Conservation (phyloP, 1,140 invertebrate species). For the Halictus rubicundus region DNA sequence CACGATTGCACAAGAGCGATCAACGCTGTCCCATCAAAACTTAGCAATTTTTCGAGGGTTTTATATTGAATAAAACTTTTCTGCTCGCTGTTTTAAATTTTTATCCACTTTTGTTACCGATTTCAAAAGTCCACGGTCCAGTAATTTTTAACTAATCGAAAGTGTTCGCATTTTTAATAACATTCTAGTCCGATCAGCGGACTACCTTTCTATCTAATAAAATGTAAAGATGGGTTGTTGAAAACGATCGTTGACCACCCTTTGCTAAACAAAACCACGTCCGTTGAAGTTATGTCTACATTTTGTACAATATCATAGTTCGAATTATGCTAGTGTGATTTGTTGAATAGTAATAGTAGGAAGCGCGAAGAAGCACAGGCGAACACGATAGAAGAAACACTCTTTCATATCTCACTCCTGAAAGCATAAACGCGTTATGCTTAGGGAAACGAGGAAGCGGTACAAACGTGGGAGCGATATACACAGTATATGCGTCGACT, state of each 20-base stretch:
- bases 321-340: conserved; percentile 40
- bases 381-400: conserved; percentile 19
- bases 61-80: too few relatives aligned
- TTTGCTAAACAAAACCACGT: conserved; percentile 36
- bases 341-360: conserved; percentile 30
- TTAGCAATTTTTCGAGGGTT: too few relatives aligned
- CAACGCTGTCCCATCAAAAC: neutral
- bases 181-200: too few relatives aligned
- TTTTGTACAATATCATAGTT: conserved; percentile 56
- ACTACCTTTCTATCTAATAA: too few relatives aligned
- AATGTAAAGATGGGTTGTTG: too few relatives aligned
- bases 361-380: conserved; percentile 52
- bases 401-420: conserved; percentile 15
- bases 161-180: neutral
- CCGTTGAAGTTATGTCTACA: conserved; percentile 42
- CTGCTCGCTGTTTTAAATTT: too few relatives aligned
- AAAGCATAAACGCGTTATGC: conserved; percentile 22
- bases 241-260: neutral
- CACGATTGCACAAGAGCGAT: conserved; percentile 9
- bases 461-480: conserved; percentile 23
- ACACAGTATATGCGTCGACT: conserved; percentile 20
- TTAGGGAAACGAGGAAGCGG: neutral
- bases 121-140: too few relatives aligned
- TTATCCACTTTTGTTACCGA: too few relatives aligned
- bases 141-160: neutral